Evolutionary conservation across 2,797 vertebrate species (phyloP).

Genomic region (Hyperoplus lanceolatus): DNA sequence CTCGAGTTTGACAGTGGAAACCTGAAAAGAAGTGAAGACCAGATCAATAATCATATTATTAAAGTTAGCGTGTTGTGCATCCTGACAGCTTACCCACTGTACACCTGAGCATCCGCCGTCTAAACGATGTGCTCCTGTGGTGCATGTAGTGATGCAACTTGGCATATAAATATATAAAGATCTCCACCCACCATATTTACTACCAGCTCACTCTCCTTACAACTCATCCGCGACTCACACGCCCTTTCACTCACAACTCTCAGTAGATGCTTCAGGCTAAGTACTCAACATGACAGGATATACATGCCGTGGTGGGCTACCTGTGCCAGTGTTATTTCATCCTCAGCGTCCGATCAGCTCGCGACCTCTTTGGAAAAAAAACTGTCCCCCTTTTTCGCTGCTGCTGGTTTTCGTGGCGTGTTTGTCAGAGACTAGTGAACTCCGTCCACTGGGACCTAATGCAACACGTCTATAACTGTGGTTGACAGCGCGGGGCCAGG

Average conservation of each 20-base stretch:
- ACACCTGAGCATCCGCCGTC: constrained; percentile 8
- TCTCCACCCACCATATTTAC: constrained; percentile 25
- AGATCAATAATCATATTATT: constrained; percentile 46
- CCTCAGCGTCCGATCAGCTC: constrained; percentile 31
- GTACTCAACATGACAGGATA: not conserved
- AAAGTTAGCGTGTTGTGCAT: constrained; percentile 25
- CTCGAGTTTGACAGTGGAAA: constrained; percentile 61
- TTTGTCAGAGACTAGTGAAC: constrained; percentile 59
- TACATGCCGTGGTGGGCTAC: constrained; percentile 29
- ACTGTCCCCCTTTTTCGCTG: not conserved
- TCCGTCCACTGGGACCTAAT: constrained; percentile 70
- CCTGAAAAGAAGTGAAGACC: constrained; percentile 69
- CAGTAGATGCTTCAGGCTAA: too few species aligned
- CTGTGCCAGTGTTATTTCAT: constrained; percentile 30
- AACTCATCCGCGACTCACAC: not conserved
- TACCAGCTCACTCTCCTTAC: not conserved
- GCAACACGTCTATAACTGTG: constrained; percentile 70
- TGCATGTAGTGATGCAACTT: constrained; percentile 19
- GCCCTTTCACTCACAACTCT: not conserved
- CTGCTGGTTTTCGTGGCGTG: constrained; percentile 41
- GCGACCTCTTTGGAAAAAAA: constrained; percentile 5
- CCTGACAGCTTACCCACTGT: not conserved
- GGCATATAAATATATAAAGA: not conserved
- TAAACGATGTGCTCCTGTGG: constrained; percentile 13
- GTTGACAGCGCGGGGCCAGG: constrained; percentile 77